Conservation (phyloP, 2,888 invertebrate genomes). For the Eupithecia tripunctaria region DNA sequence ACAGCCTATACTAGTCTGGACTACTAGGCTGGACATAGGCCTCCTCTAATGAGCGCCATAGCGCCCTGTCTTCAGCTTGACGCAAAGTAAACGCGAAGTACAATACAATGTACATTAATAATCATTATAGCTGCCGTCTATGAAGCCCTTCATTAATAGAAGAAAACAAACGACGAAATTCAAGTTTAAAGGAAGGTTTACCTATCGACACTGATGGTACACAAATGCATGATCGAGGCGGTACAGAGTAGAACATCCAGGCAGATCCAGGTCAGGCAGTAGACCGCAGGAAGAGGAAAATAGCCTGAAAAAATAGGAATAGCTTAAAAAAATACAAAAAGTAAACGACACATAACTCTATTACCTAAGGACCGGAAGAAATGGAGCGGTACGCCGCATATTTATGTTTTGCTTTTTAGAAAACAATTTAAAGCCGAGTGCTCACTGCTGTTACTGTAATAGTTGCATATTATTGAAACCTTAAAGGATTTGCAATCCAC, state of each 20-base stretch:
- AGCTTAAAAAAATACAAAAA: neutral
- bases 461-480: neutral
- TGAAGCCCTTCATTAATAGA: too few relatives aligned
- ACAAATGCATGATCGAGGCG: constrained; percentile 98
- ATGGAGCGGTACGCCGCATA: neutral
- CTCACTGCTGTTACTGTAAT: neutral
- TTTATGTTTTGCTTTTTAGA: neutral
- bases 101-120: too few relatives aligned
- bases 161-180: too few relatives aligned
- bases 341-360: neutral
- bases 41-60: too few relatives aligned
- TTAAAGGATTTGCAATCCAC: neutral
- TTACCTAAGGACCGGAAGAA: neutral
- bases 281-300: constrained; percentile 91
- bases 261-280: constrained; percentile 97
- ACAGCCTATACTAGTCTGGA: too few relatives aligned
- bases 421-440: neutral
- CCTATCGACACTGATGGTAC: constrained; percentile 97
- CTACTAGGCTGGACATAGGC: too few relatives aligned
- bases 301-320: constrained; percentile 85
- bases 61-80: too few relatives aligned
- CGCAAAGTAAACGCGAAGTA: too few relatives aligned
- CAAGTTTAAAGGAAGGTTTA: constrained; percentile 41
- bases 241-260: constrained; percentile 98
- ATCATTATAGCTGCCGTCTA: too few relatives aligned